Base-by-base conservation (phyloP, 2,113 vertebrate species). In the Planiliza haematocheilus region DNA sequence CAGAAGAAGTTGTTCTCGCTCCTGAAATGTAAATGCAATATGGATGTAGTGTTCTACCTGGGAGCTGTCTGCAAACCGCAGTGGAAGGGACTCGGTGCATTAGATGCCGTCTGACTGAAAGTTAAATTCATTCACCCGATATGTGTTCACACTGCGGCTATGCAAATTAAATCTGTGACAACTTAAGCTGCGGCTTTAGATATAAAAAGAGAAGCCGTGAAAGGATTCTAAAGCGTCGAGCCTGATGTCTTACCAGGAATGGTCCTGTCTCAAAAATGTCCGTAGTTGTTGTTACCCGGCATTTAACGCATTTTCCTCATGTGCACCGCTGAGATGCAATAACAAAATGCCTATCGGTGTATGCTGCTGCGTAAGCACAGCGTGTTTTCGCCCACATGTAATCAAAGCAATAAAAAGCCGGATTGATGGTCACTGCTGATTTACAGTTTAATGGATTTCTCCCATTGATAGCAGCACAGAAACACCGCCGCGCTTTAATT, bases 21-120 rank as follows among this genome's bases (percentile, higher is more conserved):
- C 66, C 77, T 79, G 82, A 73, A 85, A 75, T 81, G 70, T 83
- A n/a, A n/a, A 74, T 69, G 82, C 34, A 60, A 78, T 83, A 85
- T 86, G 79, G 84, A 81, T 82, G 80, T 74, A 62, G 56, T 53
- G 69, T 73, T 30, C 24, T 30, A n/a, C n/a, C 24, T 30, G 69
- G 50, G 65, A 80, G 81, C 77, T 52, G 86, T 83, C 74, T 79
- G 71, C 68, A 61, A 76, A n/a, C 55, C 36, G 57, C 36, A 16
- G 41, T 14, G 36, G 11, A 69, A 69, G 58, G 38, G 72, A 62
- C 72, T 61, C 48, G 30, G 39, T 72, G 60, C 68, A 55, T 62
- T 63, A 71, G 66, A 77, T 49, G 55, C 56, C 52, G 63, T 56
- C 63, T 71, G 74, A 69, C 68, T 39, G 48, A 53, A 79, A 51